Evolutionary conservation across 2,888 invertebrate genomes (phyloP).

Genomic region (Calameuta pallipes): DNA sequence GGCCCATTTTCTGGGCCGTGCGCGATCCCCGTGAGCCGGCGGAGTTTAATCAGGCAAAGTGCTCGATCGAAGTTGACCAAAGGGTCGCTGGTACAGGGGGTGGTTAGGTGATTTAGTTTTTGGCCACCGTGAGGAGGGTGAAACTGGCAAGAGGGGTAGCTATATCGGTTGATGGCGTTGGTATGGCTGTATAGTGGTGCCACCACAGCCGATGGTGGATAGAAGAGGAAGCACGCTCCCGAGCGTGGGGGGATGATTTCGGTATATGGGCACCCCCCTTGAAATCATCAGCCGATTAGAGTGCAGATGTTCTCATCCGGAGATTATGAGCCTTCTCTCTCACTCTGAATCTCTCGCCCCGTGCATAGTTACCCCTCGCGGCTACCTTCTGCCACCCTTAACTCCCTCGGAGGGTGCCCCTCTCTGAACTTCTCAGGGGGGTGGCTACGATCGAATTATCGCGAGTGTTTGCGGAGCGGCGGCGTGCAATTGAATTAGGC

Average conservation of each 20-base stretch:
- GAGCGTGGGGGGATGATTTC: neutral
- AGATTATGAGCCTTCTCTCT: conserved; percentile 58
- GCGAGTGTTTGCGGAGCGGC: conserved; percentile 66
- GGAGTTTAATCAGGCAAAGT: conserved; percentile 42
- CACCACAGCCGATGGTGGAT: neutral
- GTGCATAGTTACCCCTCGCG: conserved; percentile 25
- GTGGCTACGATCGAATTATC: conserved; percentile 64
- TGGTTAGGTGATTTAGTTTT: conserved; percentile 39
- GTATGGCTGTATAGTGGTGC: neutral
- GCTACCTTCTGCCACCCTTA: conserved; percentile 18
- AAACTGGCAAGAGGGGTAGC: conserved; percentile 2
- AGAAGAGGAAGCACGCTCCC: neutral
- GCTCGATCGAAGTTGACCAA: conserved; percentile 23
- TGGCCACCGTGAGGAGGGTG: conserved; percentile 13
- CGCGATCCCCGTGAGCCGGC: neutral
- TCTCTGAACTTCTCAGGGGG: conserved; percentile 8
- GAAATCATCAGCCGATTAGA: conserved; percentile 64
- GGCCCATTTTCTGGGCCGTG: neutral
- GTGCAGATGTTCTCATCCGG: conserved; percentile 64
- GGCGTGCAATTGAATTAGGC: conserved; percentile 64
- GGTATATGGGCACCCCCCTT: neutral
- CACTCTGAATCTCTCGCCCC: conserved; percentile 14
- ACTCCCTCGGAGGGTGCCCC: neutral
- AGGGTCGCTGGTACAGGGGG: conserved; percentile 18
- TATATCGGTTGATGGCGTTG: neutral